Base-by-base conservation (phyloP, 2,888 invertebrate genomes). In the Drosophila macrothrix region DNA sequence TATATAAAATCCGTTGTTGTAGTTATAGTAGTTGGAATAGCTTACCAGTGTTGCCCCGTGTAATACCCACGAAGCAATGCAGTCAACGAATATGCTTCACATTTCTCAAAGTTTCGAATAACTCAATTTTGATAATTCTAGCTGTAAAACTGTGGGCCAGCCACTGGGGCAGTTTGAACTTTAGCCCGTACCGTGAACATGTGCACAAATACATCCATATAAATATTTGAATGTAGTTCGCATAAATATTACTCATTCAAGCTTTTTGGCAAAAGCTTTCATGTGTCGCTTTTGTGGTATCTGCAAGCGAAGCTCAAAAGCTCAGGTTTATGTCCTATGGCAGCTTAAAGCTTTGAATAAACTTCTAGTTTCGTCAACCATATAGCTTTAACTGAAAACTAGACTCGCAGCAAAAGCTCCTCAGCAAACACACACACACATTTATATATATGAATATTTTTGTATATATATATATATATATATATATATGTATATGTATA, bases 321-420 rank as follows among this genome's bases (percentile, higher is more conserved):
- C 22, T 66, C 22, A 2, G 56, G 64, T 35, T 33, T n/a, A 22
- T 61, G 69, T 75, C 46, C 60, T 75, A 16, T 10, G 3, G 1
- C 19, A 46, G 58, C 54, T 74, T 67, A 49, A 43, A 74, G 63
- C 68, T 74, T 22, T 31, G 1, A 0, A 1, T 2, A 5, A 54
- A 29, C 41, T 50, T 49, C 37, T 16, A 19, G 14, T 3, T 16
- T 4, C 3, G 10, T 12, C 16, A 16, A n/a, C n/a, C 35, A 19
- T 3, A 33, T 31, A 49, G 37, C 61, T 54, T 12, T 1, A 16
- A 10, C 9, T n/a, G 33, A 31, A 61, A 55, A 55, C 43, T 56
- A 0, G 1, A 19, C 29, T 31, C 41, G 29, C 16, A 5, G 9
- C 1, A 10, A 69, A 68, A 78, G 69, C 69, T 73, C 2, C 9